Base-by-base conservation (phyloP, 2,797 vertebrate species). In the Pristis pectinata region DNA sequence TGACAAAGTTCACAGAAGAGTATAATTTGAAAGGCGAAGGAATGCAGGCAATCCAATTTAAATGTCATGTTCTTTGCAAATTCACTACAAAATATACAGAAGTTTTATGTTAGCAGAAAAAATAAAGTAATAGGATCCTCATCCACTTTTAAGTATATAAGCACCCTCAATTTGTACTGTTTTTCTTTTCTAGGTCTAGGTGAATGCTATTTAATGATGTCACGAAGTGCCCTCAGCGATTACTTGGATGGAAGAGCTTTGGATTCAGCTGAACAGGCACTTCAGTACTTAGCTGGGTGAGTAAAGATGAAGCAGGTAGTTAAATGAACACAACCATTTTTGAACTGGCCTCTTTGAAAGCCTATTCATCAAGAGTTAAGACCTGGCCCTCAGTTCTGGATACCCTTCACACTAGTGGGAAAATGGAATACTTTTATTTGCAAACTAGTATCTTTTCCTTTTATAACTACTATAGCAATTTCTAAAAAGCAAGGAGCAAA, bases 231-330 rank as follows among this genome's bases (percentile, higher is more conserved):
- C 93, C 96, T 99, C 95, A 97, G 97, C 37, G 98, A 98, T 96
- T 99, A 97, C 95, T 97, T 99, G 95, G 99, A 99, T 95, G 98
- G 98, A 44, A 98, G 97, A 96, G 98, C 98, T 95, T 95, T 99
- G 95, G 97, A 98, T 96, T 97, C 97, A 95, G 96, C 99, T 96
- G 98, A 99, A 95, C 97, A 98, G 95, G 98, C 99, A 13, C 97
- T 99, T 96, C 96, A 97, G 64, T 98, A 98, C 96, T 98, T 99
- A 94, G 98, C 98, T 95, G 97, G 98, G 99, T 98, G 97, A 94
- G 97, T 97, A 95, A 94, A 61, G 17, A 94, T 72, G 15, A 49
- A 93, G 34, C 11, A 59, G 56, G 49, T 6, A 15, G 27, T 85
- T 30, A 17, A 87, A 61, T 4, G 41, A 91, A 91, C 9, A 91